Percentiles rank a stretch among this genome's conserved stretches.
These are phyloP conservation scores for Rousettus leschenaultii DNA, from an alignment of 2,113 vertebrate genomes.

Conservation along the genomic window DNA sequence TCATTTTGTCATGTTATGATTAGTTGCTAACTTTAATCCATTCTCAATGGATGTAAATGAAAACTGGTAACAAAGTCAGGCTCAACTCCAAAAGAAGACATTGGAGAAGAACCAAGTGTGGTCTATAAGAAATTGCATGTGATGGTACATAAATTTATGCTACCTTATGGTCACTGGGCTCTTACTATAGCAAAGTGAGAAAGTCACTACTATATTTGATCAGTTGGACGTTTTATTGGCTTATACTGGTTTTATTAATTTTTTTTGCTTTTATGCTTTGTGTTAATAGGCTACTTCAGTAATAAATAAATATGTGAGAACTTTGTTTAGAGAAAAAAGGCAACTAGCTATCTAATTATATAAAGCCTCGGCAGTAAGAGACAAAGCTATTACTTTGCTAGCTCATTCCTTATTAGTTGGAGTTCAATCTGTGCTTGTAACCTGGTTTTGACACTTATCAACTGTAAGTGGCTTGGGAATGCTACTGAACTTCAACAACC, in stretches of 20 bases:
- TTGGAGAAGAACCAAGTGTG: not conserved
- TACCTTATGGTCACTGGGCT: not conserved
- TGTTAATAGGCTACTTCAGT: not conserved
- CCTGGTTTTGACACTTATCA: not conserved
- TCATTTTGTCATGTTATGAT: not conserved
- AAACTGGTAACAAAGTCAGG: not conserved
- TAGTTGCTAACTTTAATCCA: not conserved
- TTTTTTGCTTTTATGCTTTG: not conserved
- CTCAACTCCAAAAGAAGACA: not conserved
- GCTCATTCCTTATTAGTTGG: not conserved
- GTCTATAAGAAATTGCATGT: not conserved
- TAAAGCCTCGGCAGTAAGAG: not conserved
- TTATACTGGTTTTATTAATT: not conserved
- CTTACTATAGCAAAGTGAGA: not conserved
- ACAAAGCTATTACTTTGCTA: not conserved
- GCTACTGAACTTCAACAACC: not conserved
- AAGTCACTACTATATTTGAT: not conserved
- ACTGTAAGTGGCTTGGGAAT: not conserved
- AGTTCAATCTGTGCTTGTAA: not conserved
- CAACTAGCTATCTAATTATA: not conserved
- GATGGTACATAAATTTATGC: accelerated
- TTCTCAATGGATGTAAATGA: not conserved
- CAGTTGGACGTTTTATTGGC: not conserved
- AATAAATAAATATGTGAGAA: not conserved
- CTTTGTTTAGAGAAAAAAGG: not conserved